Evolutionary conservation across 2,113 vertebrate species (phyloP).

Genomic region (Xiphophorus maculatus): DNA sequence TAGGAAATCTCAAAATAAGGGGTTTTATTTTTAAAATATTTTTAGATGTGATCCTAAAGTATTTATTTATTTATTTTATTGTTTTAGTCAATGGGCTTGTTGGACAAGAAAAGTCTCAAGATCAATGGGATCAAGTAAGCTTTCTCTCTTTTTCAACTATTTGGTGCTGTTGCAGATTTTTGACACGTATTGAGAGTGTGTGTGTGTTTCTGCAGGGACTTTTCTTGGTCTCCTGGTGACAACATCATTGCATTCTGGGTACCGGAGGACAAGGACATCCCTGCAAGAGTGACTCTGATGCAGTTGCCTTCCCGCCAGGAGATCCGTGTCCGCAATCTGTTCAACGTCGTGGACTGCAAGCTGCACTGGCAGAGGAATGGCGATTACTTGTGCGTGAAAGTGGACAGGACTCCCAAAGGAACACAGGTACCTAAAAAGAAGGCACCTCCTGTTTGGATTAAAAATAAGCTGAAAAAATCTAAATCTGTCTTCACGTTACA

Average conservation of each 20-base stretch:
- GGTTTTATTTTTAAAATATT: not conserved
- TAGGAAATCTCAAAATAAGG: constrained; percentile 70
- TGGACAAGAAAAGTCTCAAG: constrained; percentile 99
- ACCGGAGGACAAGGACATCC: constrained; percentile 98
- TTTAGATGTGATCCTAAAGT: constrained; percentile 4
- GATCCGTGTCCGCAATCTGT: constrained; percentile 95
- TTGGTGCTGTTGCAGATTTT: not conserved
- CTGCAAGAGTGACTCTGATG: constrained; percentile 97
- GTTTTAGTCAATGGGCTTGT: constrained; percentile 92
- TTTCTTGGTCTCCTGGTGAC: constrained; percentile 98
- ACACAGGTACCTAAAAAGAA: constrained; percentile 83
- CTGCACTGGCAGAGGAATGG: constrained; percentile 98
- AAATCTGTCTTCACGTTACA: constrained; percentile 51
- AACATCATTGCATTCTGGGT: constrained; percentile 99
- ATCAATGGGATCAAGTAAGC: constrained; percentile 96
- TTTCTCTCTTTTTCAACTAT: too few species aligned
- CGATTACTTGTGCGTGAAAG: constrained; percentile 97
- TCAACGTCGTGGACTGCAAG: constrained; percentile 97
- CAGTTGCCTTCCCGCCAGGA: constrained; percentile 94
- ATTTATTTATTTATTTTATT: not conserved
- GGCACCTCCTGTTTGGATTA: not conserved
- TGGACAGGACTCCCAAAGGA: constrained; percentile 95
- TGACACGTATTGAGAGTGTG: not conserved
- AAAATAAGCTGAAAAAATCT: not conserved
- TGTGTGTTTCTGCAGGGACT: constrained; percentile 84